Percentiles rank a stretch among this genome's conserved stretches.
phyloP scores from a whole-genome alignment of 2,888 invertebrate species.

The Diloba caeruleocephala region DNA sequence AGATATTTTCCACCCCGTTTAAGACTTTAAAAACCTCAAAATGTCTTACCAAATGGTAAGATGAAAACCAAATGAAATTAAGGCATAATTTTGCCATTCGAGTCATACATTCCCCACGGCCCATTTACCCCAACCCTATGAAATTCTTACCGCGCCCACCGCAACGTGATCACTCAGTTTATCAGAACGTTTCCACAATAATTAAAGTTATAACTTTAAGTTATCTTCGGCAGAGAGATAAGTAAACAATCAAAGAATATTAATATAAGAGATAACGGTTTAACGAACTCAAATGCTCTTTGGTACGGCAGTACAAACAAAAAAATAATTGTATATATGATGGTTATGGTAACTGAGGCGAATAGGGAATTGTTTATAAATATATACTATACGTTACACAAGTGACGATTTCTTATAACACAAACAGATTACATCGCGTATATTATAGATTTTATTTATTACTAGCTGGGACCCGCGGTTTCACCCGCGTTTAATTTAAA shows the following conservation, averaged over 20 bases:
- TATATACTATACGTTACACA: no score
- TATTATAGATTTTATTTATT: no score
- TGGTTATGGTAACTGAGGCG: slow-evolving; percentile 11
- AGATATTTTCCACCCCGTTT: no score
- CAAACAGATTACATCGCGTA: no score
- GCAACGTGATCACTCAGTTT: slow-evolving; percentile 17
- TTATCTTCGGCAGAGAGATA: slow-evolving; percentile 74
- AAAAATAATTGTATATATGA: slow-evolving; percentile 55
- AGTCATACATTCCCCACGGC: background rate
- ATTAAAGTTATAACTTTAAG: slow-evolving; percentile 56
- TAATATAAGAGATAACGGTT: slow-evolving; percentile 77
- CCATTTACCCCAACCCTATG: background rate
- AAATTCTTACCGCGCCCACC: background rate
- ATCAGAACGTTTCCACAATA: slow-evolving; percentile 52
- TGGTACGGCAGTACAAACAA: slow-evolving; percentile 74
- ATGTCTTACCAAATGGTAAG: no score
- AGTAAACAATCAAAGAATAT: slow-evolving; percentile 85
- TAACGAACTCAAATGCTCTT: slow-evolving; percentile 79
- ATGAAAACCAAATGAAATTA: background rate
- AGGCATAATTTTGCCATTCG: background rate
- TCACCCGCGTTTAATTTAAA: no score
- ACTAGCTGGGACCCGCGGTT: no score
- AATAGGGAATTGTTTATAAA: slow-evolving; percentile 23
- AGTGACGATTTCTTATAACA: no score
- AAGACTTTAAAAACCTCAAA: no score